Evolutionary conservation across 2,113 vertebrate genomes (phyloP), one percentile per base, ranked within the genome.

Genomic region (Sinosuthora webbiana): DNA sequence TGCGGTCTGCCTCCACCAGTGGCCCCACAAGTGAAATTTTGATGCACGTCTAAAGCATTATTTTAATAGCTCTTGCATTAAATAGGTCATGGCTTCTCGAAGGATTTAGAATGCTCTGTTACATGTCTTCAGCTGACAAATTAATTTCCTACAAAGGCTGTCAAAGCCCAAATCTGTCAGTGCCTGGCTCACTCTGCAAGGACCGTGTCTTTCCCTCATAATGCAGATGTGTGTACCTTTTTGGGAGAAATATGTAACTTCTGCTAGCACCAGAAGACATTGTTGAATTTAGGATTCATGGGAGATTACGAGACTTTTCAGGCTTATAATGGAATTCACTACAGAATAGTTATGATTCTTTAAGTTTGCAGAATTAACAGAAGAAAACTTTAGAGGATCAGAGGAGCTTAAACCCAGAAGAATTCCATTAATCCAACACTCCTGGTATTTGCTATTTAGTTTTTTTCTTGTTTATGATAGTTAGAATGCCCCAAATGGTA

Each of bases 31-130:
- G 81, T 76, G 75, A 50, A 69, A 87, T 55, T 76, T 27, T 50
- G 55, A 91, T 65, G 71, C 42, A 41, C 0, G 0, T 81, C 80
- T 60, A 10, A n/a, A 45, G 60, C 41, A 87, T 73, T 64, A 60
- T 60, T 94, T 89, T 69, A 95, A 91, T 31, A 94, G 74, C 53
- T 39, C 37, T 69, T 87, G 59, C 15, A 3, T 74, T 87, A 95
- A 96, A 87, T 90, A 87, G 93, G 87, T 97, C 93, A 94, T 0
- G 3, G 84, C 62, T 95, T 80, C 94, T 95, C n/a, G 0, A 8
- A 91, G 84, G 87, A 89, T 85, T 93, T 73, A 17, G 37, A 89
- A 65, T 62, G 75, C 75, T 92, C 79, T 84, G 60, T 89, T 81
- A 82, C 21, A 8, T 0, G 49, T 62, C 91, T 92, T 82, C 77